Percentiles rank a stretch among this genome's conserved stretches.
These are phyloP conservation scores for Stenolophus ochropezus DNA, from an alignment of 2,888 invertebrate genomes.

Conservation along the genomic window DNA sequence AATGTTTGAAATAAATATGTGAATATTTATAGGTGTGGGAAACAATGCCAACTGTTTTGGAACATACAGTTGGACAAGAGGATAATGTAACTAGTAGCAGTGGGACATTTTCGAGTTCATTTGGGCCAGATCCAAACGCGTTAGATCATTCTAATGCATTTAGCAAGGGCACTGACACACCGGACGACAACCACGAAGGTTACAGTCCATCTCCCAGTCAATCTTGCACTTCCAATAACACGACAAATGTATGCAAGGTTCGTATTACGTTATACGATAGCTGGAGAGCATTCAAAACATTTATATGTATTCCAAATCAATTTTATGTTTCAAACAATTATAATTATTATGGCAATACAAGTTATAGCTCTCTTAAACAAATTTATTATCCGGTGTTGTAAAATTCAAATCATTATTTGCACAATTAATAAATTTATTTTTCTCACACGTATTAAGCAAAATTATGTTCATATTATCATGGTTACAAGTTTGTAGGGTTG, in stretches of 20 bases:
- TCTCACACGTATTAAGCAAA: too few relatives aligned
- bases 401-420: too few relatives aligned
- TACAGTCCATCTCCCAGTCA: conserved; percentile 76
- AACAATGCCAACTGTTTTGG: conserved; percentile 81
- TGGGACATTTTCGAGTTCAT: conserved; percentile 69
- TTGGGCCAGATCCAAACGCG: conserved; percentile 71
- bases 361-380: background rate
- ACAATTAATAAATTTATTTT: too few relatives aligned
- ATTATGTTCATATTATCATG: too few relatives aligned
- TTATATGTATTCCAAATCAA: background rate
- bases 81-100: conserved; percentile 67
- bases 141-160: conserved; percentile 72
- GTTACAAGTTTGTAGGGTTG: too few relatives aligned
- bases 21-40: conserved; percentile 80
- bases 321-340: background rate
- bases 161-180: conserved; percentile 69
- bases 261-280: conserved; percentile 62
- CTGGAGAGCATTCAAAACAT: background rate
- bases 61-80: conserved; percentile 76
- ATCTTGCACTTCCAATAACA: conserved; percentile 70
- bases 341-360: background rate
- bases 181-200: conserved; percentile 74
- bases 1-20: background rate
- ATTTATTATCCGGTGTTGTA: background rate
- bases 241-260: conserved; percentile 85